Base-by-base conservation (phyloP, 2,888 invertebrate species). In the Tholera decimalis region DNA sequence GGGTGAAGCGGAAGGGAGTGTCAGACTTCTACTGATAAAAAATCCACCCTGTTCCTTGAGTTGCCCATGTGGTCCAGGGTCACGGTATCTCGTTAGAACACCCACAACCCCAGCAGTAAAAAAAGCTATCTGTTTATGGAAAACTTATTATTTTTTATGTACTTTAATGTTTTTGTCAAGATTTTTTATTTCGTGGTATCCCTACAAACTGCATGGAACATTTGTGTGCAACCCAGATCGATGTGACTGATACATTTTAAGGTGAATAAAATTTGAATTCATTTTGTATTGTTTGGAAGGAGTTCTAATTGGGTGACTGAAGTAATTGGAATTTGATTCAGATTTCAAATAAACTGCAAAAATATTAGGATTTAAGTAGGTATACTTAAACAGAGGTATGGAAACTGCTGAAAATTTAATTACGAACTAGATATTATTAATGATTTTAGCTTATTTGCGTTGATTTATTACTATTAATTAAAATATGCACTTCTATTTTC, bases 201-300 rank as follows among this genome's bases (percentile, higher is more conserved):
- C 39, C 47, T 84, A 84, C 82, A 77, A 85, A 79, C 64, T 76
- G 82, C 79, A 65, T 55, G 57, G 73, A 87, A 85, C 88, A 89
- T 87, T 85, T 89, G 88, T 88, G 86, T 79, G 79, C 79, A 67
- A 46, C 77, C 74, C 75, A 67, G 87, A 86, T 89, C 69, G 64
- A 63, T 78, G 78, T 61, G 63, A 69, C 74, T 72, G 88, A 91
- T 90, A 89, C 85, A 83, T 83, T 83, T 73, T 77, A 77, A 83
- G 80, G 86, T 88, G 90, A 86, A 91, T 90, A 82, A 71, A 82
- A 88, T 90, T 89, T 77, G 44, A 86, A 88, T 88, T 77, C 37
- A 67, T 79, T 77, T 65, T 7, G 28, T 59, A 24, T 53, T 63
- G 65, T 58, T 64, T 49, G 46, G 58, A 39, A 20, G 20, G 7